Base-by-base conservation (phyloP, 2,797 vertebrate genomes). In the Psittacula derbiana region DNA sequence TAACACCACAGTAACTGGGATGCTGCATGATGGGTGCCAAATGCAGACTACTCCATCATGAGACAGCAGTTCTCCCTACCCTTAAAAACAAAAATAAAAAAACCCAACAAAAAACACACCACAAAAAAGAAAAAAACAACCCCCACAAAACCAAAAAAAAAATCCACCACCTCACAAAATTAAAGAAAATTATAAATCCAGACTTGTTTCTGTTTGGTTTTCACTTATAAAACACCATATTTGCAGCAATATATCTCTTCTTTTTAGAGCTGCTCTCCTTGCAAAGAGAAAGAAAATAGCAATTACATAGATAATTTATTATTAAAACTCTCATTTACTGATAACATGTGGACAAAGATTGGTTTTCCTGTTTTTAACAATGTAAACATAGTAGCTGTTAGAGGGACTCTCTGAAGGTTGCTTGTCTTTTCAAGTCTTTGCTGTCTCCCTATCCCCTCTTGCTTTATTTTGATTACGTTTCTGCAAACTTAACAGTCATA, bases 301-400 rank as follows among this genome's bases (percentile, higher is more conserved):
- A 6, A 80, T 52, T 24, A 25, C 16, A 47, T 23, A 80, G 64
- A 24, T 69, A 72, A 94, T 88, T 94, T 71, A 92, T 94, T 91
- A 89, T 87, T 89, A 89, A 92, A 87, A 91, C 52, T 0, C 47
- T 80, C 52, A 89, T 87, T 92, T 85, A 55, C 40, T 57, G 87
- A 36, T 75, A 93, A 81, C 46, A 49, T 31, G 67, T 2, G 4
- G 50, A 60, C 19, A 33, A 50, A 79, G 46, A 92, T 69, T 62
- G 38, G 31, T 73, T 88, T 92, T 21, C 19, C 33, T 30, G 36
- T 74, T 92, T 92, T 88, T 38, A 90, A 49, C 33, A 91, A 71
- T 33, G 53, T 72, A 92, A 93, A 88, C 40, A 41, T 1, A 0
- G 6, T n/a, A 65, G 38, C 40, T 78, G 10, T 71, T 55, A 44